Conservation (phyloP, 2,113 vertebrate genomes). For the Lethenteron camtschaticum region DNA sequence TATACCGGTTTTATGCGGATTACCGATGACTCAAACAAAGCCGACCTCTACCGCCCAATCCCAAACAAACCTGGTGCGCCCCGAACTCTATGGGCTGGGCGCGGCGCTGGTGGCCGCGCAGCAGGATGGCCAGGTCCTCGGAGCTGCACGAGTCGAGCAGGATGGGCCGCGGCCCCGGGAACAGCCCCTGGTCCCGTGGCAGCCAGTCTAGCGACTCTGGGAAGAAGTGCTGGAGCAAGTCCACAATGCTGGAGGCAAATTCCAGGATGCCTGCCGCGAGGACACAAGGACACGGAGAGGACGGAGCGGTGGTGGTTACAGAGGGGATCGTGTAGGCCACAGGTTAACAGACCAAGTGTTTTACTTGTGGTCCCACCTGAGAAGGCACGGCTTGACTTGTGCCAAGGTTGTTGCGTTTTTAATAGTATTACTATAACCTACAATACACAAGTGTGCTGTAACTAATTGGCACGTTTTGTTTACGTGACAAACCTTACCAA, state of each 20-base stretch:
- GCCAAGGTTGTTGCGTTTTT: too few relatives aligned
- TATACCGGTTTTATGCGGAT: too few relatives aligned
- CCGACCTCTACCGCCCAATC: conserved; percentile 9
- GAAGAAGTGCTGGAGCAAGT: conserved; percentile 40
- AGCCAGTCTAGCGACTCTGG: conserved; percentile 45
- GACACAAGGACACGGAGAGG: too few relatives aligned
- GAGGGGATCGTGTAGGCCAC: not conserved
- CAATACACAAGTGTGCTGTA: too few relatives aligned
- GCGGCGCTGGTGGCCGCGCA: conserved; percentile 45
- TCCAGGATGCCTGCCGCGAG: conserved; percentile 26
- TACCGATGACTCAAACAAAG: too few relatives aligned
- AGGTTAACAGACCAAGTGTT: not conserved
- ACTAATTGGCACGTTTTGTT: too few relatives aligned
- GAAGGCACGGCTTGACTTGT: too few relatives aligned
- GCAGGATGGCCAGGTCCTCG: conserved; percentile 38
- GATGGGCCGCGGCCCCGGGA: conserved; percentile 33
- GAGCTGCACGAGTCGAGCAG: conserved; percentile 39
- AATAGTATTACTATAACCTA: too few relatives aligned
- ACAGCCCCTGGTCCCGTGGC: conserved; percentile 35
- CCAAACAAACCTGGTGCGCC: conserved; percentile 34
- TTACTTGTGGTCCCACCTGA: too few relatives aligned
- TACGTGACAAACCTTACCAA: too few relatives aligned
- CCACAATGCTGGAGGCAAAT: conserved; percentile 38
- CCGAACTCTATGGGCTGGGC: conserved; percentile 48
- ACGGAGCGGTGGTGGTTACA: too few relatives aligned